Evolutionary conservation across 92 coral and sea anemone species (phyloP), one percentile per base, ranked within the genome.

Genomic region (Isaurus tuberculatus): DNA sequence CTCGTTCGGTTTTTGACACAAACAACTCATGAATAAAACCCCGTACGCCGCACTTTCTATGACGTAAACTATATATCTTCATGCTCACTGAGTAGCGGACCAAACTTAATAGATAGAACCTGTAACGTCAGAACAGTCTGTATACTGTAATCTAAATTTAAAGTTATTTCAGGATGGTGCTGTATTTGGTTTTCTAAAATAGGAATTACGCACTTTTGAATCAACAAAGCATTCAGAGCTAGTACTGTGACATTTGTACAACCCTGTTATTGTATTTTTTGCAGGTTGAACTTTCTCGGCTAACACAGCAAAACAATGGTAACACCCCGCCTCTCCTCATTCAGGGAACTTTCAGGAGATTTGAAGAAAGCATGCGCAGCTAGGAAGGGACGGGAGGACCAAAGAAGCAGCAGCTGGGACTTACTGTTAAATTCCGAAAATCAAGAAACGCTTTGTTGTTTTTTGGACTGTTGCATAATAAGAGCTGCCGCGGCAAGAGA

Each of bases 221-320:
- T 46, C 19, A 46, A 55, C 63, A 55, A 55, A 55, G 28, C 9
- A 19, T 55, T 55, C 8, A 5, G 23, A 19, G 5, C n/a, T 19
- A n/a, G 0, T 19, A 19, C 63, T 55, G 63, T n/a, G 16, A 49
- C 63, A 20, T n/a, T 19, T 8, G 23, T 55, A 26, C 26, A 55
- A 55, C 8, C 26, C 4, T 55, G 63, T 20, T 55, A n/a, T 55
- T 55, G 26, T 55, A 55, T 34, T 57, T 6, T 17, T 33, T 36
- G 55, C 33, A 77, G 82, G 69, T 77, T 65, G 69, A 77, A 28
- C 26, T 77, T 34, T 77, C 82, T 25, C 82, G 82, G 53, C 69
- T 77, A 11, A 57, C 19, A 43, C 33, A 4, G 36, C 70, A 77
- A 37, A 34, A 26, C 13, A 60, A 37, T 20, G 70, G 70, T 15